Conservation (phyloP, 2,888 invertebrate species). For the Orthosia gothica region DNA sequence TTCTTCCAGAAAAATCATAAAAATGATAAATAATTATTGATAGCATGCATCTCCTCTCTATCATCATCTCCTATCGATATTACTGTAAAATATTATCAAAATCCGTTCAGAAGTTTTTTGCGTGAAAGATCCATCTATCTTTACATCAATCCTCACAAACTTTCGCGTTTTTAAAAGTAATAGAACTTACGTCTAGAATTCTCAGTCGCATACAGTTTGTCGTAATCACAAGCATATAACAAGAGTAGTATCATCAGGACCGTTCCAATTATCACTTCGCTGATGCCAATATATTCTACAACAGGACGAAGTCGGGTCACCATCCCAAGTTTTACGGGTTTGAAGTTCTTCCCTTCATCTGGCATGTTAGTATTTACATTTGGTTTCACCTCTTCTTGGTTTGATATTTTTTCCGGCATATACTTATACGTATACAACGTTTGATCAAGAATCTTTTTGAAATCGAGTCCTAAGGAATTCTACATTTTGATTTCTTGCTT, state of each 20-base stretch:
- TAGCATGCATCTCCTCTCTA: no score
- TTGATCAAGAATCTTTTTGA: constrained; percentile 60
- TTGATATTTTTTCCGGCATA: constrained; percentile 10
- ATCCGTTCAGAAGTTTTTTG: no score
- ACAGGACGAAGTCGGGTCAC: constrained; percentile 48
- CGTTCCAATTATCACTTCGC: constrained; percentile 51
- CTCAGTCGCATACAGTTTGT: constrained; percentile 58
- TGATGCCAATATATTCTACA: constrained; percentile 43
- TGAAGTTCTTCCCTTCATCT: not conserved
- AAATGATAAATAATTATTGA: no score
- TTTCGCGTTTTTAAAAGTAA: no score
- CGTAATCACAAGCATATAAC: constrained; percentile 44
- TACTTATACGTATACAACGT: constrained; percentile 52
- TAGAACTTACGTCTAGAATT: constrained; percentile 49
- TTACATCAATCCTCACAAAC: no score
- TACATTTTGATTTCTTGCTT: constrained; percentile 40
- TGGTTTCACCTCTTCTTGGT: not conserved
- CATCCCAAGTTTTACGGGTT: constrained; percentile 25
- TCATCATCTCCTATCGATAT: no score
- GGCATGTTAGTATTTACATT: not conserved
- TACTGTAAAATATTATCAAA: no score
- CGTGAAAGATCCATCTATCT: no score
- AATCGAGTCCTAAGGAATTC: constrained; percentile 50
- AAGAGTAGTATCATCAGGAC: constrained; percentile 23
- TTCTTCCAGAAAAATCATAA: no score